Evolutionary conservation across 1,140 invertebrate species (phyloP).

Genomic region (Chrysomallon squamiferum): DNA sequence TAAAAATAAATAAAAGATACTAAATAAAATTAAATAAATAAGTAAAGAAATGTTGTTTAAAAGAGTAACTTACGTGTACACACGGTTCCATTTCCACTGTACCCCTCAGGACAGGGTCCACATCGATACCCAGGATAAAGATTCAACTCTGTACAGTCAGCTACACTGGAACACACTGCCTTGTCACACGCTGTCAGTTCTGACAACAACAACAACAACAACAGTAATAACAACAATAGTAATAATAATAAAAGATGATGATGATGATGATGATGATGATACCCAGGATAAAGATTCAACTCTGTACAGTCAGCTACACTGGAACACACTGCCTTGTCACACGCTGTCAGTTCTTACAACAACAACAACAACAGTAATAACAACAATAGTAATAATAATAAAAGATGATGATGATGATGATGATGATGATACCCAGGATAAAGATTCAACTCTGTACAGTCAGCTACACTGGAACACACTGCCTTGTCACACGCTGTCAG

Average conservation of each 20-base stretch:
- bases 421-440: slow-evolving; percentile 28
- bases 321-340: slow-evolving; percentile 18
- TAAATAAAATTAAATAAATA: too few relatives aligned
- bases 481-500: slow-evolving; percentile 12
- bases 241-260: too few relatives aligned
- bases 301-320: slow-evolving; percentile 12
- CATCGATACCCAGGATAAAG: slow-evolving; percentile 24
- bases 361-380: not conserved
- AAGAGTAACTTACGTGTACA: slow-evolving; percentile 20
- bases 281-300: slow-evolving; percentile 17
- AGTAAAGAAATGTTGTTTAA: too few relatives aligned
- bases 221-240: not conserved
- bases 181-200: slow-evolving; percentile 13
- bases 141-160: slow-evolving; percentile 13
- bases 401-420: too few relatives aligned
- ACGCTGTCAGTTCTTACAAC: slow-evolving; percentile 14
- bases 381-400: not conserved
- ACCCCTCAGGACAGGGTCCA: slow-evolving; percentile 26
- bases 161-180: slow-evolving; percentile 15
- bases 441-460: slow-evolving; percentile 11
- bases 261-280: too few relatives aligned
- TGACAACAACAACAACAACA: slow-evolving; percentile 4
- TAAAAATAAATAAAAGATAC: too few relatives aligned
- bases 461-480: slow-evolving; percentile 16
- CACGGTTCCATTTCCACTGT: slow-evolving; percentile 18